Evolutionary conservation across 2,888 invertebrate genomes (phyloP), one percentile per base, ranked within the genome.

Genomic region (Platynereis dumerilii): DNA sequence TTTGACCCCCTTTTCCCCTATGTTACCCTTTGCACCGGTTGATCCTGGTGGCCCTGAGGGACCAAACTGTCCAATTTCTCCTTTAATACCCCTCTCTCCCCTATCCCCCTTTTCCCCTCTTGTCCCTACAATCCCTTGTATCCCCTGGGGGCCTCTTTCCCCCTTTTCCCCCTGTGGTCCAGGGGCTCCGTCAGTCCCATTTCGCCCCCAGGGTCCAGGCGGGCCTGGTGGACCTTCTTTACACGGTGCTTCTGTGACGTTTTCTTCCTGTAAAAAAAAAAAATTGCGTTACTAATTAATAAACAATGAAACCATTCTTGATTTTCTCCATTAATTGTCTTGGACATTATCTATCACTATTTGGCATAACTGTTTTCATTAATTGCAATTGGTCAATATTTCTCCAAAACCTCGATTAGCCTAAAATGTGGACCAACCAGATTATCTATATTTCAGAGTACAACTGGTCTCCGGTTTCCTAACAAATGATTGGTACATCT

Each of bases 31-130:
- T 34, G 12, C 12, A 5, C 34, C 34, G 5, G 12, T 12, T 34
- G 12, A 34, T 34, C 34, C 34, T 5, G 34, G 5, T 17, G 53
- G 24, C 29, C 66, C 67, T 24, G 55, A 53, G 27, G 27, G 56
- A 55, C 69, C 69, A 53, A 59, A 28, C 22, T 48, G 55, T 20
- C 66, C 66, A 28, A 42, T 58, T 24, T 62, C 57, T 28, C 66
- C 66, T 28, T 44, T 45, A 15, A 42, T 53, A 22, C 68, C 68
- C 1, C 42, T 22, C n/a, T 56, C 26, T 24, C 67, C 67, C 22
- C 22, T n/a, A 34, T 34, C 34, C 12, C 34, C 34, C 12, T 34
- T 48, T 53, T 63, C 68, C 28, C 26, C n/a, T 12, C 22, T 15
- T 5, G 5, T 12, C 12, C 34, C 34, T 34, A 7, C 12, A 7